phyloP scores from a whole-genome alignment of 2,113 vertebrate species.

The Paracanthobrama guichenoti region DNA sequence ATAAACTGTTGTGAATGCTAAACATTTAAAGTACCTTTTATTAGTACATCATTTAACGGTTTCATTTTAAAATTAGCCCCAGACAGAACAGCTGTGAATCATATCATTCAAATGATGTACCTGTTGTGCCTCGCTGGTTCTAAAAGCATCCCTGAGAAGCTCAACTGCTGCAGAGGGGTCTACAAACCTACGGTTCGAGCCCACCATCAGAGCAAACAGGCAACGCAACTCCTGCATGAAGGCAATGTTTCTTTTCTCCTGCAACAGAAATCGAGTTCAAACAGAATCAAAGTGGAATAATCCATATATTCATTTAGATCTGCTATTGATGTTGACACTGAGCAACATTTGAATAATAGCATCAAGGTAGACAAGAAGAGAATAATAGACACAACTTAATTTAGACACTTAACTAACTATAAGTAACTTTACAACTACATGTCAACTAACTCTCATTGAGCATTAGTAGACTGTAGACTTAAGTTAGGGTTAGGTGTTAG shows the following conservation, averaged over 20 bases:
- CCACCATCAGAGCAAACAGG: slow-evolving; percentile 93
- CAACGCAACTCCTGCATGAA: slow-evolving; percentile 97
- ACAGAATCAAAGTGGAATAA: not conserved
- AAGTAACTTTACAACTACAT: too few relatives aligned
- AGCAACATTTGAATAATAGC: not conserved
- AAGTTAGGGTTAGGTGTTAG: too few relatives aligned
- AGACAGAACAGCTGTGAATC: not conserved
- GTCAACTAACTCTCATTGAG: too few relatives aligned
- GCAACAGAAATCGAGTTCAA: slow-evolving; percentile 40
- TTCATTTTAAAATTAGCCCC: not conserved
- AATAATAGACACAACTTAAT: not conserved
- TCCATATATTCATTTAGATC: not conserved
- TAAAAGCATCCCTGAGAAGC: slow-evolving; percentile 87
- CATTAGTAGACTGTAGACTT: too few relatives aligned
- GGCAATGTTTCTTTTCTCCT: slow-evolving; percentile 93
- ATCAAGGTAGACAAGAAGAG: not conserved
- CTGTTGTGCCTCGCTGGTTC: slow-evolving; percentile 92
- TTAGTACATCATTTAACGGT: not conserved
- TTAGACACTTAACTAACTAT: too few relatives aligned
- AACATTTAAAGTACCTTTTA: not conserved
- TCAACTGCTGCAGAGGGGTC: slow-evolving; percentile 92
- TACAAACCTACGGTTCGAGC: slow-evolving; percentile 88
- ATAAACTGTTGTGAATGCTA: slow-evolving; percentile 16
- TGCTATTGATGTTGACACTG: not conserved
- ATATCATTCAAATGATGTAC: slow-evolving; percentile 67